Percentiles rank a stretch among this genome's conserved stretches.
Conservation (phyloP, 2,113 vertebrate genomes). For the Lasiurus borealis region DNA sequence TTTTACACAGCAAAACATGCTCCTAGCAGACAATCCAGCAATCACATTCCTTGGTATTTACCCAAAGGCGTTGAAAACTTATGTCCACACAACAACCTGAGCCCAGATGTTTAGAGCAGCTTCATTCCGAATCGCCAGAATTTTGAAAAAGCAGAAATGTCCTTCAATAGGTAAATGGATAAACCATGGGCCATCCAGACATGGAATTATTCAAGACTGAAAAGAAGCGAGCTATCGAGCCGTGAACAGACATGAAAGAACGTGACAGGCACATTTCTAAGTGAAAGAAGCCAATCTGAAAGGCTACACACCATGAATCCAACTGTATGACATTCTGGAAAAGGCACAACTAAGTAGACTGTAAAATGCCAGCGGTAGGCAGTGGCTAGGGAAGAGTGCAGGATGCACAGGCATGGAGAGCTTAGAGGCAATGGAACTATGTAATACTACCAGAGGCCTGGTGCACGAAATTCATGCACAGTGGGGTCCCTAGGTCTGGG, state of each 20-base stretch:
- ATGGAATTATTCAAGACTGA: neutral
- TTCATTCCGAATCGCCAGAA: neutral
- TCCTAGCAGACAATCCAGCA: neutral
- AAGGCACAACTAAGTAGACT: neutral
- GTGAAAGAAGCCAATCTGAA: neutral
- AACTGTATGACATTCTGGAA: neutral
- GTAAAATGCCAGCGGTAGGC: neutral
- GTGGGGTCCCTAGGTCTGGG: too few species aligned
- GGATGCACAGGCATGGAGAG: neutral
- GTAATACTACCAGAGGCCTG: too few species aligned
- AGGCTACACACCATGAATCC: neutral
- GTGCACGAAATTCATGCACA: too few species aligned
- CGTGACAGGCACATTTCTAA: neutral
- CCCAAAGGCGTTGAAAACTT: neutral
- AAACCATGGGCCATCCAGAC: neutral
- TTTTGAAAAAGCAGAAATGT: neutral
- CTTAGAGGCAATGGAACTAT: too few species aligned
- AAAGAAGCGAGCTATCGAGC: neutral
- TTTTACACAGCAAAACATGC: neutral
- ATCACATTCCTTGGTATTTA: neutral
- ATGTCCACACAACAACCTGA: neutral
- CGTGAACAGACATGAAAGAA: neutral
- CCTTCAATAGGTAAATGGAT: neutral
- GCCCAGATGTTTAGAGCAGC: neutral
- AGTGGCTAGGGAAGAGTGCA: neutral